Conservation (phyloP, 2,113 vertebrate genomes). For the Oreochromis spilurus region DNA sequence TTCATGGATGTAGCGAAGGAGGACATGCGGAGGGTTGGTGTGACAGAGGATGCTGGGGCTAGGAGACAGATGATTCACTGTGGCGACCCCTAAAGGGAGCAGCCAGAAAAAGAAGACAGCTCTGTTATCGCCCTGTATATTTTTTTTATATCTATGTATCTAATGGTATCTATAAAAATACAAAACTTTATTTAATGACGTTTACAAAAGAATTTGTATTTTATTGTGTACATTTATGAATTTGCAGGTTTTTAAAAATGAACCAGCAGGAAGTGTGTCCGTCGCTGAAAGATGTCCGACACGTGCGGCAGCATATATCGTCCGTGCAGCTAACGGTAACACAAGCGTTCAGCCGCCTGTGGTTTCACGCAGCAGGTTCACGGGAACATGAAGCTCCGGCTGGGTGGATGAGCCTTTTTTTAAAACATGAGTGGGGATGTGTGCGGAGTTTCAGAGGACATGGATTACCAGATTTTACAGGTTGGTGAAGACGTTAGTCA, state of each 20-base stretch:
- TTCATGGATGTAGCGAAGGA: background rate
- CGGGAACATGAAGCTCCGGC: background rate
- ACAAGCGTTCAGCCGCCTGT: background rate
- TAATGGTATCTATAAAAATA: background rate
- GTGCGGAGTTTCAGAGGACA: background rate
- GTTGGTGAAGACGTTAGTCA: conserved; percentile 7
- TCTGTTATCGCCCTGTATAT: background rate
- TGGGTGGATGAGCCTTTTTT: background rate
- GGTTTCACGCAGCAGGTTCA: background rate
- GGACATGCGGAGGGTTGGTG: background rate
- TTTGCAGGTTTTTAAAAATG: background rate
- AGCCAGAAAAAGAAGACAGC: background rate
- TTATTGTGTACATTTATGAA: background rate
- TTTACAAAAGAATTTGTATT: background rate
- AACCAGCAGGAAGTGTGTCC: conserved; percentile 1
- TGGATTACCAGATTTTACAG: conserved; percentile 55
- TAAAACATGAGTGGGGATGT: background rate
- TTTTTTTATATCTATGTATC: background rate
- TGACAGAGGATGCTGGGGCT: background rate
- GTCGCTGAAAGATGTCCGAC: conserved; percentile 12
- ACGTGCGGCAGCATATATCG: background rate
- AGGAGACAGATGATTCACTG: background rate
- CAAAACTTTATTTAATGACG: background rate
- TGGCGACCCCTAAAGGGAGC: background rate
- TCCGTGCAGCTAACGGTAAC: background rate